Evolutionary conservation across 2,888 invertebrate genomes (phyloP), one percentile per base, ranked within the genome.

Genomic region (Acrocyrtus sp.): DNA sequence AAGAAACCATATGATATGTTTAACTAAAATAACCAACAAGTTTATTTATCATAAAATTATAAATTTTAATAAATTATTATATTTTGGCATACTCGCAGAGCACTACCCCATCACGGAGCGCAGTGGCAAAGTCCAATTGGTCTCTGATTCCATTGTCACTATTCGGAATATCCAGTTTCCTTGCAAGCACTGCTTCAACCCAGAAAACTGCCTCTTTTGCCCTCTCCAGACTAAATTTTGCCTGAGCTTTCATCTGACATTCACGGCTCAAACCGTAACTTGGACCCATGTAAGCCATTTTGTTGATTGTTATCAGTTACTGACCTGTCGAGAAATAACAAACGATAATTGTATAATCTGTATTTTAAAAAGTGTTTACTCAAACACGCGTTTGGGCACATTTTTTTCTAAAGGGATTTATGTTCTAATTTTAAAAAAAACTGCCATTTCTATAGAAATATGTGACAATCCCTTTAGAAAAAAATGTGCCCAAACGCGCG

Each of bases 31-130:
- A 65, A 43, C 8, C 8, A 4, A 47, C 19, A 39, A 10, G 10
- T 5, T 24, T 15, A 26, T 45, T 22, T n/a, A 1, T 34, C 15
- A 39, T 21, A 56, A 12, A 10, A 17, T 39, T 50, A 10, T 8
- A 19, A 21, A 41, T n/a, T n/a, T n/a, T n/a, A n/a, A n/a, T n/a
- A n/a, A n/a, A n/a, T n/a, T n/a, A n/a, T n/a, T n/a, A n/a, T n/a
- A n/a, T 6, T 15, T 45, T 17, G 12, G 81, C 85, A 83, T 82
- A 86, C 86, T 83, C 82, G 84, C 86, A 87, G 19, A 87, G 82
- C 48, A 84, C 83, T 22, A 84, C 83, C 34, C 87, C 87, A 80
- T 87, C 86, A 79, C 85, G 85, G 24, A 87, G 82, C 10, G 83
- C 83, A 19, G 83, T 83, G 17, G 84, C 85, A 74, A 86, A 85